phyloP scores from a whole-genome alignment of 2,113 vertebrate species.

The Megaptera novaeangliae region DNA sequence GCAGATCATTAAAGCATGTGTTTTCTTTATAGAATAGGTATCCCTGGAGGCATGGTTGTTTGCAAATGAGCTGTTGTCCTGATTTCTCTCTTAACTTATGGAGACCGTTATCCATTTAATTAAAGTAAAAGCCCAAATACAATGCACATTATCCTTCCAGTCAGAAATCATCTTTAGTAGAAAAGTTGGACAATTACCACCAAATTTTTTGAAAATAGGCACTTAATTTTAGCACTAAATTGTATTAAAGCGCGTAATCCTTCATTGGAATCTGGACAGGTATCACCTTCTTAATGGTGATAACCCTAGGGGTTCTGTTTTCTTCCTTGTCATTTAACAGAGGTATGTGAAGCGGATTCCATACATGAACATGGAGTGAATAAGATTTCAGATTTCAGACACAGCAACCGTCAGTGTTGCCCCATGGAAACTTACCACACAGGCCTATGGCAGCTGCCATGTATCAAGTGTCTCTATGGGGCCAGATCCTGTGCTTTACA shows the following conservation, averaged over 20 bases:
- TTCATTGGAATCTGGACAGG: not conserved
- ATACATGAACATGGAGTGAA: not conserved
- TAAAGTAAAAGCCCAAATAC: slow-evolving; percentile 44
- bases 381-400: not conserved
- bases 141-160: not conserved
- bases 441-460: not conserved
- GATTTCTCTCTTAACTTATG: not conserved
- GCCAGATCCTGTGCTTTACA: not conserved
- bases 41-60: not conserved
- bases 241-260: not conserved
- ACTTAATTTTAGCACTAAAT: not conserved
- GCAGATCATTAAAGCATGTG: not conserved
- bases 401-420: not conserved
- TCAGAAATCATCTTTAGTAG: slow-evolving; percentile 26
- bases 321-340: not conserved
- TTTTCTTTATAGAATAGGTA: not conserved
- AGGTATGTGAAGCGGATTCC: not conserved
- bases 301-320: not conserved
- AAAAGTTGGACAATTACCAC: not conserved
- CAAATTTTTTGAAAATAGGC: not conserved
- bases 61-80: not conserved
- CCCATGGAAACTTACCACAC: not conserved
- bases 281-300: not conserved
- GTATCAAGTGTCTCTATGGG: not conserved
- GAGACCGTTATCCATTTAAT: slow-evolving; percentile 30